A percentile compares a stretch with the other conserved stretches of the same genome.
Evolutionary conservation across 2,113 vertebrate genomes (phyloP).

Genomic region (Cricetomys ansorgei): DNA sequence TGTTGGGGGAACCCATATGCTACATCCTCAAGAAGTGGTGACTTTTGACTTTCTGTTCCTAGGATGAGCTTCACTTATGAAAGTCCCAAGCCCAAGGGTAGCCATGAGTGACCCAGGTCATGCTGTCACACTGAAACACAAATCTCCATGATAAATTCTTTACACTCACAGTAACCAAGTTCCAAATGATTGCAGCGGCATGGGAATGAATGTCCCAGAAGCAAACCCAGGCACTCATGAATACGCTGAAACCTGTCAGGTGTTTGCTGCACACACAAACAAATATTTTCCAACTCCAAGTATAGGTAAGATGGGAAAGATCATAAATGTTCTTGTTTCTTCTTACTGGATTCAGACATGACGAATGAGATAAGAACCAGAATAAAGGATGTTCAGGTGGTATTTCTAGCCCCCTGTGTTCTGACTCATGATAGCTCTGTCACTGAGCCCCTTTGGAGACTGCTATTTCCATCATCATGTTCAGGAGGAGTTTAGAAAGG

Average conservation of each 20-base stretch:
- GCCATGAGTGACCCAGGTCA: not conserved
- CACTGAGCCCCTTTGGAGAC: not conserved
- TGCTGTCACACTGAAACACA: not conserved
- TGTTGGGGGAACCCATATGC: not conserved
- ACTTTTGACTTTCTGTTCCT: not conserved
- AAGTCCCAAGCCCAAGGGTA: not conserved
- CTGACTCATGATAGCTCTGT: not conserved
- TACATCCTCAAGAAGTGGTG: not conserved
- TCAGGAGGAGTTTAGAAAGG: not conserved
- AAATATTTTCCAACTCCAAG: not conserved
- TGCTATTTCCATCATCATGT: not conserved
- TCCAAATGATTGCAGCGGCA: not conserved
- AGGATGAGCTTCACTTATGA: not conserved
- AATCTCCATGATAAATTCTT: not conserved
- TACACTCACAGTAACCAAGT: not conserved
- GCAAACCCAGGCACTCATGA: not conserved
- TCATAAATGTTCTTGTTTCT: not conserved
- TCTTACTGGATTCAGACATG: not conserved
- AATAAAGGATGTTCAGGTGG: not conserved
- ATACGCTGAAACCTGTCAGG: not conserved
- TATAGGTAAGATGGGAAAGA: not conserved
- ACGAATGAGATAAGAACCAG: not conserved
- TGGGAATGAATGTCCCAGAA: not conserved
- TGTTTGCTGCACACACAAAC: not conserved
- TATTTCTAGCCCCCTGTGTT: not conserved